Base-by-base conservation (phyloP, 2,797 vertebrate genomes). In the Ibycter americanus region DNA sequence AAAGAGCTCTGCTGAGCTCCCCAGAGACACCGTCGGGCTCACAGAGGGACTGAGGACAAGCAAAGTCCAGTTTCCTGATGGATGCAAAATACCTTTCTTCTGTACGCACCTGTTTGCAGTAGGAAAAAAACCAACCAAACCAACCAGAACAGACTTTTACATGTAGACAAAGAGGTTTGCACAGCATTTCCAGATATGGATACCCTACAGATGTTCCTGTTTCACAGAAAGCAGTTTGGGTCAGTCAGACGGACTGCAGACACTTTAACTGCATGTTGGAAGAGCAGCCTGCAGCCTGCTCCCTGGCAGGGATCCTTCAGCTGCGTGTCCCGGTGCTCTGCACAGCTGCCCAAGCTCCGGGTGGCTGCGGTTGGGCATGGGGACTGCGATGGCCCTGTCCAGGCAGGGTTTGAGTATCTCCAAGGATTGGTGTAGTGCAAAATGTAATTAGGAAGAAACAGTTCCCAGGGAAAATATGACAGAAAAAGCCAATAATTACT, bases 41-140 rank as follows among this genome's bases (percentile, higher is more conserved):
- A 0, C 1, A 4, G 54, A 61, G 42, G 0, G 1, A 32, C 16
- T 51, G 47, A 81, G 38, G 49, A 67, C 31, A 49, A 68, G 29
- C 18, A 49, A 67, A 77, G 11, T 36, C 46, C 70, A 19, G 8
- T 67, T 83, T 80, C 32, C 67, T 31, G 15, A 19, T 5, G 46
- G 29, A 36, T 29, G 15, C 9, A 42, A 58, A 79, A 38, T 18
- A 51, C 18, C 34, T 70, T 65, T 66, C 12, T 34, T 67, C 20
- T 25, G 18, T 34, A 51, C 31, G 21, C 6, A 38, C 14, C 12
- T 23, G 1, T 44, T 44, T 4, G 1, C 22, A 68, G 61, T 6
- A 79, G 34, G 51, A 42, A 66, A 85, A 80, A 68, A 14, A 2
- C 4, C 3, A 17, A 44, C 17, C 44, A 19, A 44, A 44, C 31